Percentiles rank a stretch among this genome's conserved stretches.
phyloP scores from a whole-genome alignment of 2,797 vertebrate species.

The Neosalanx taihuensis region DNA sequence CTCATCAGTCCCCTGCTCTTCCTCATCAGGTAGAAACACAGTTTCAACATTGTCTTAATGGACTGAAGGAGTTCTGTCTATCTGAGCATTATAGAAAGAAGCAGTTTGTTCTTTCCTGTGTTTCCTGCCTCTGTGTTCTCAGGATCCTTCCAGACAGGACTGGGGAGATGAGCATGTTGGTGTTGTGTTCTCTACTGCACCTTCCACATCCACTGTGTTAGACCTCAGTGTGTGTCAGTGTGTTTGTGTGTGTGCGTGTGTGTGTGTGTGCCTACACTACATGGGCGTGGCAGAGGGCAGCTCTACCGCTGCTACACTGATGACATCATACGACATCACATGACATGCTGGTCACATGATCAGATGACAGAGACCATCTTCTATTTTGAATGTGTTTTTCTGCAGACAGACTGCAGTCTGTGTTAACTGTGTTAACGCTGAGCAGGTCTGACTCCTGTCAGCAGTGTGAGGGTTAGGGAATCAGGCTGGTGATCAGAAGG shows the following conservation, averaged over 20 bases:
- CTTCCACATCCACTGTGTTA: neutral
- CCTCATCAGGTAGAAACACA: constrained; percentile 49
- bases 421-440: no score
- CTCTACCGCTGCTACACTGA: neutral
- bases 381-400: no score
- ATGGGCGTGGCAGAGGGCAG: neutral
- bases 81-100: constrained; percentile 75
- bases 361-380: no score
- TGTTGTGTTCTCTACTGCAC: neutral
- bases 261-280: neutral
- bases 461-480: no score
- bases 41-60: constrained; percentile 72
- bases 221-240: neutral
- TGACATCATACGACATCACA: no score
- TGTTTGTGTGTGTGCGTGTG: neutral
- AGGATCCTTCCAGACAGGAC: no score
- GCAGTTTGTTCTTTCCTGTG: constrained; percentile 72
- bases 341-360: no score
- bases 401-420: no score
- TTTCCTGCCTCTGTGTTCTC: constrained; percentile 70
- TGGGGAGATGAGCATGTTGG: neutral
- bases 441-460: no score
- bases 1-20: constrained; percentile 38
- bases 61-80: constrained; percentile 63
- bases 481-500: no score